Evolutionary conservation across 37 sponge, comb jelly and placozoan species (phyloP), one percentile per base, ranked within the genome.

Genomic region (Theonella swinhoei): DNA sequence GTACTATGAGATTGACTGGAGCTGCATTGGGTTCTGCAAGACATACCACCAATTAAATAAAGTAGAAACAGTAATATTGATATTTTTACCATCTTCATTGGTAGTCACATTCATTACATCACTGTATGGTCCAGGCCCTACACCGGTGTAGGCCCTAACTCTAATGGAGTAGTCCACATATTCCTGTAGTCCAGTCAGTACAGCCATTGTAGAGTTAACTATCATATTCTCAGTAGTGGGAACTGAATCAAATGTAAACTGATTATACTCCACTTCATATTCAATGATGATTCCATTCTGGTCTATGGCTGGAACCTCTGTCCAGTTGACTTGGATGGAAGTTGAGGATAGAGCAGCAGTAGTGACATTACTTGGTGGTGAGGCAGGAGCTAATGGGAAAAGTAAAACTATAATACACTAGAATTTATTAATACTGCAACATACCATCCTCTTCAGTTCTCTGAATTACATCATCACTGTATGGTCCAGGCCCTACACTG

Each of bases 121-220:
- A 72, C 73, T 79, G 65, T 63, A 87, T 25, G 87, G 80, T 43
- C 87, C 87, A 23, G 87, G 65, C 28, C 80, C 87, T 0, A 74
- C 80, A 80, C 75, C 68, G 40, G 87, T 87, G 66, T 62, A 72
- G 43, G 87, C 87, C 79, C 87, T 34, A 36, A 87, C 85, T 37
- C 62, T 36, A 65, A 87, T 73, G 73, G 29, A 71, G 64, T 87
- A 87, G 54, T 42, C 47, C 22, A 78, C 73, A 64, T 34, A 78
- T 64, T 87, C 87, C 32, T 79, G 80, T 32, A 87, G 43, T 3
- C 47, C 74, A 35, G 22, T 64, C 54, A 87, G 39, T 17, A 58
- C 32, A 4, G 68, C 64, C 34, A 64, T 64, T 34, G 62, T 54
- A 32, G 31, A 36, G 20, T 30, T 39, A 30, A 68, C 69, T 17